Base-by-base conservation (phyloP, 2,797 vertebrate species). In the Sparidentex hasta region DNA sequence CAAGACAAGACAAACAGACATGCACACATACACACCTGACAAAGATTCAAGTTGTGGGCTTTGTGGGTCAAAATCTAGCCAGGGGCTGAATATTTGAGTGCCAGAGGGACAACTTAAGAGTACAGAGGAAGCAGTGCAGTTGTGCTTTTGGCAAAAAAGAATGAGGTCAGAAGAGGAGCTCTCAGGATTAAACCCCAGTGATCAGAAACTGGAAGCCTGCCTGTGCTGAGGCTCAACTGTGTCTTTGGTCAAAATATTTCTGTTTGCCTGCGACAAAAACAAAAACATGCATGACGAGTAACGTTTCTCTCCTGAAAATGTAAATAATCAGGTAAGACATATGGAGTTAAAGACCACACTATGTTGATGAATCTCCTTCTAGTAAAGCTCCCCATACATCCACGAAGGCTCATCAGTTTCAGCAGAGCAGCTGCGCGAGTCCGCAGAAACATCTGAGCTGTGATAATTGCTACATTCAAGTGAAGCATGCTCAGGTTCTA, bases 1-100 rank as follows among this genome's bases (percentile, higher is more conserved):
- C 71, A 33, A 55, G 65, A 87, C 67, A 77, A 76, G 71, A 82
- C 70, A 82, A 61, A 55, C 44, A 55, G 8, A 72, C 21, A 59
- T 13, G 20, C 69, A 67, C 64, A 74, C 21, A 76, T 7, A 70
- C 63, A 66, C 65, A 74, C 11, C 11, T 57, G 17, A 48, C 51
- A 63, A 47, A 29, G 7, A 55, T 41, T 67, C 33, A 65, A 50
- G 33, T 65, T 29, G 55, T 61, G 48, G 21, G 51, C 13, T 38
- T 74, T 74, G 55, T 56, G 44, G 65, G 59, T 81, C 62, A 78
- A 51, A 61, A 33, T 51, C 3, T 13, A 56, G 48, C 52, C 52
- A 25, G 21, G 59, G 68, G 51, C 29, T 52, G 59, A 58, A 41
- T 47, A 50, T 68, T 46, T 54, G 1, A 41, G 70, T 56, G 20